A percentile compares a stretch with the other conserved stretches of the same genome.
Evolutionary conservation across 2,888 invertebrate species (phyloP).

Genomic region (Drosophila heteroneura): DNA sequence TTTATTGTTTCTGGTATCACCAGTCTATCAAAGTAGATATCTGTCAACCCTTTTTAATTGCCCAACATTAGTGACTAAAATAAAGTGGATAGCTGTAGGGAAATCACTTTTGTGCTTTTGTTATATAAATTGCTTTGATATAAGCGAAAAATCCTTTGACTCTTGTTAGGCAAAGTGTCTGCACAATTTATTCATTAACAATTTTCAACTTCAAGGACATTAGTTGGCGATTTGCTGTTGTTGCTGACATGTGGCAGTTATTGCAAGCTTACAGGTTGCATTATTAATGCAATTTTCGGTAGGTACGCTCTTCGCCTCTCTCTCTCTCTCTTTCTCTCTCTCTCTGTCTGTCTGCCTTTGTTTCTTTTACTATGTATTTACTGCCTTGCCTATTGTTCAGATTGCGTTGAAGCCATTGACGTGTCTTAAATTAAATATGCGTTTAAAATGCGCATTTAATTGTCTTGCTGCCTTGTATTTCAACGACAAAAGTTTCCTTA

Average conservation of each 20-base stretch:
- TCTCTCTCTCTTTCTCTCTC: not conserved
- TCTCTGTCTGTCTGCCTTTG: not conserved
- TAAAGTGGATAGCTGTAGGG: conserved; percentile 6
- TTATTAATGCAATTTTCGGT: conserved; percentile 35
- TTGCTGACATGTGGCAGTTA: conserved; percentile 19
- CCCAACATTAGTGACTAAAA: conserved; percentile 30
- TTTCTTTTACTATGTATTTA: not conserved
- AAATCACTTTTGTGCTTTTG: conserved; percentile 24
- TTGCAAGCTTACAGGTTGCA: conserved; percentile 30
- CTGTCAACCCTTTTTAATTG: conserved; percentile 56
- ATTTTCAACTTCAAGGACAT: conserved; percentile 30
- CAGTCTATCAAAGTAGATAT: conserved; percentile 26
- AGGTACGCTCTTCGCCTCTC: not conserved
- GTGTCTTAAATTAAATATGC: conserved; percentile 46
- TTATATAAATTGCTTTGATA: conserved; percentile 43
- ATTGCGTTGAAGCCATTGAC: conserved; percentile 31
- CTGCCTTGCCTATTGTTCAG: not conserved
- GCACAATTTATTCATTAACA: conserved; percentile 22
- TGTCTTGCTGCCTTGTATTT: conserved; percentile 10
- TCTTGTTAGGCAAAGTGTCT: not conserved
- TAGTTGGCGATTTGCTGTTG: conserved; percentile 6
- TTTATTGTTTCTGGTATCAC: conserved; percentile 5
- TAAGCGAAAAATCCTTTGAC: conserved; percentile 12
- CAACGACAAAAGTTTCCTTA: not conserved
- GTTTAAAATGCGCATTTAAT: conserved; percentile 31